Evolutionary conservation across 2,113 vertebrate genomes (phyloP).

Genomic region (Terrapene triunguis): DNA sequence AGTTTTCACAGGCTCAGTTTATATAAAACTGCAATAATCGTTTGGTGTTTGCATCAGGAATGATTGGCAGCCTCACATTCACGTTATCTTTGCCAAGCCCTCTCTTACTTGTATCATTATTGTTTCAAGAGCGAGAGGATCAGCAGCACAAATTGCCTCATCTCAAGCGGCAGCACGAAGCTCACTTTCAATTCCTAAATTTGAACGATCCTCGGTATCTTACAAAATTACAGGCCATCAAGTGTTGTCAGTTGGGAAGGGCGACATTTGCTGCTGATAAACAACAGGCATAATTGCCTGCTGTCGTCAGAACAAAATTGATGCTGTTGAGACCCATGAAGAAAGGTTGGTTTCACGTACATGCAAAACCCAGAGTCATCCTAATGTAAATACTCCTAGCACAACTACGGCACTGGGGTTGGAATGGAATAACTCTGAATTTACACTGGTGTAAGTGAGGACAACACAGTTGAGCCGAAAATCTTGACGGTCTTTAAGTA

Average conservation of each 20-base stretch:
- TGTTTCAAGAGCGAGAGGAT: slow-evolving; percentile 56
- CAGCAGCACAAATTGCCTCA: slow-evolving; percentile 50
- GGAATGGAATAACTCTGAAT: not conserved
- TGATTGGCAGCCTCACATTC: slow-evolving; percentile 51
- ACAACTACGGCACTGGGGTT: not conserved
- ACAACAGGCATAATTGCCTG: not conserved
- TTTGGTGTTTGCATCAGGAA: slow-evolving; percentile 51
- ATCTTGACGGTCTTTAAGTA: not conserved
- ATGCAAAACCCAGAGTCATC: not conserved
- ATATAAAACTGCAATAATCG: slow-evolving; percentile 54
- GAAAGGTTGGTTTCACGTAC: not conserved
- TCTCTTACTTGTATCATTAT: slow-evolving; percentile 12
- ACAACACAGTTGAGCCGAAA: not conserved
- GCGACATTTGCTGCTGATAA: slow-evolving; percentile 42
- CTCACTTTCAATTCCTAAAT: not conserved
- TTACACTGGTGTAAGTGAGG: not conserved
- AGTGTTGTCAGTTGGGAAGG: slow-evolving; percentile 38
- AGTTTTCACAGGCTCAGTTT: slow-evolving; percentile 57
- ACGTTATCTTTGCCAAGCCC: not conserved
- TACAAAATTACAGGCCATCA: slow-evolving; percentile 64
- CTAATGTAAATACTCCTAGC: not conserved
- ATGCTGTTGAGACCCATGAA: not conserved
- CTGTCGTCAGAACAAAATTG: slow-evolving; percentile 26
- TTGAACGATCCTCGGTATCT: slow-evolving; percentile 3
- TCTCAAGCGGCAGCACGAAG: not conserved